Percentiles rank a stretch among this genome's conserved stretches.
Evolutionary conservation across 2,888 invertebrate species (phyloP).

Genomic region (Neoscelio sp.): DNA sequence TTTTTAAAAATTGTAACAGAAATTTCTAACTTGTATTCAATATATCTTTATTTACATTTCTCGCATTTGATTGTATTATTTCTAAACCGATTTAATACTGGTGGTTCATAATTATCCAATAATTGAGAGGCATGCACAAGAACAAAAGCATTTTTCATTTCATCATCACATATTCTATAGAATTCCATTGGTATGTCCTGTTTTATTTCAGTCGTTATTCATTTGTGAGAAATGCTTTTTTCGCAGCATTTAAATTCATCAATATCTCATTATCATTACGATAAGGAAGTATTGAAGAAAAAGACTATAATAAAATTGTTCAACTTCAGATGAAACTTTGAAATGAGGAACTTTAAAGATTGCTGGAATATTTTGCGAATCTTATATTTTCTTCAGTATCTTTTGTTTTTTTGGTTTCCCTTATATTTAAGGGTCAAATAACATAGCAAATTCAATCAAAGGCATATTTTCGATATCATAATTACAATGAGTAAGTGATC

Average conservation of each 20-base stretch:
- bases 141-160: constrained; percentile 22
- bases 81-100: too few species aligned
- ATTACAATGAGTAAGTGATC: not conserved
- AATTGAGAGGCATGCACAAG: constrained; percentile 31
- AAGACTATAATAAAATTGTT: constrained; percentile 10
- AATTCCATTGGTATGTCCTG: too few species aligned
- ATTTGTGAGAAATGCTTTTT: constrained; percentile 9
- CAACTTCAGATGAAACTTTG: not conserved
- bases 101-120: constrained; percentile 20
- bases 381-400: constrained; percentile 9
- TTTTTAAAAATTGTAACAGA: too few species aligned
- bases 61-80: too few species aligned
- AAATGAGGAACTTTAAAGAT: constrained; percentile 5
- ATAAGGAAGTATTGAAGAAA: constrained; percentile 20
- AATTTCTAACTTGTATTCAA: too few species aligned
- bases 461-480: not conserved
- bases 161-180: constrained; percentile 25
- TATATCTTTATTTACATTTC: too few species aligned
- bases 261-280: constrained; percentile 8
- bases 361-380: not conserved
- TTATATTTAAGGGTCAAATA: constrained; percentile 7
- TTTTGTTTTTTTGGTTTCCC: not conserved
- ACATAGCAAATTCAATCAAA: constrained; percentile 4
- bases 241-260: not conserved
- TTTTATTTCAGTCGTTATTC: too few species aligned